phyloP scores from a whole-genome alignment of 2,113 vertebrate genomes.

The Gallinago jamesoni region DNA sequence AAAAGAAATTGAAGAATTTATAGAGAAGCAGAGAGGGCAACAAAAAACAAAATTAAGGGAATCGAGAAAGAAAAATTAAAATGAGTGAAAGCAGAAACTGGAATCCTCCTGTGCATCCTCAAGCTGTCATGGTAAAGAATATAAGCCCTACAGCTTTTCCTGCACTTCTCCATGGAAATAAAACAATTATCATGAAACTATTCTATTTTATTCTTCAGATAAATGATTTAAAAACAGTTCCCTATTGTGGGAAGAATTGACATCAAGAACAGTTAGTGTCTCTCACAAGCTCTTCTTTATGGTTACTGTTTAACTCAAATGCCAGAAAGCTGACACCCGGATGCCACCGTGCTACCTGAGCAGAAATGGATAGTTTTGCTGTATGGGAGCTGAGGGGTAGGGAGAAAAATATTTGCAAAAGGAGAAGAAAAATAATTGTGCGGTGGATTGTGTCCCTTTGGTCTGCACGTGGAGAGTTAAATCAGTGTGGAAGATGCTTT shows the following conservation, averaged over 20 bases:
- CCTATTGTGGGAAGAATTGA: not conserved
- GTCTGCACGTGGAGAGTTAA: not conserved
- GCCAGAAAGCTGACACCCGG: not conserved
- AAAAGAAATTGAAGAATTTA: not conserved
- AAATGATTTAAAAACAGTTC: constrained; percentile 32
- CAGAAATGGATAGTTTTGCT: not conserved
- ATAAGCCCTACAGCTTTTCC: not conserved
- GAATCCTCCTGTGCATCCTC: not conserved
- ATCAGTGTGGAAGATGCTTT: not conserved
- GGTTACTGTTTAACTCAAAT: not conserved
- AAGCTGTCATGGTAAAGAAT: not conserved
- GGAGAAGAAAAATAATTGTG: not conserved
- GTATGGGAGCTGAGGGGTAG: not conserved
- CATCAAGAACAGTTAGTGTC: constrained; percentile 4
- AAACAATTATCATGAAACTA: constrained; percentile 35
- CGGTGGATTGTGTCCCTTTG: not conserved
- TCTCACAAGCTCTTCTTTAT: not conserved
- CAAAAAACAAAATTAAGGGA: not conserved
- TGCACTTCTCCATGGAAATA: constrained; percentile 50
- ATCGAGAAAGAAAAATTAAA: not conserved
- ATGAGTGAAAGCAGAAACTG: not conserved
- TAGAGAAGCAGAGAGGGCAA: not conserved
- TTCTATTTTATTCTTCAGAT: constrained; percentile 38
- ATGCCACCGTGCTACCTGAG: not conserved
- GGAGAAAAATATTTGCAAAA: not conserved